A percentile compares a stretch with the other conserved stretches of the same genome.
These are phyloP conservation scores for Diaphora mendica DNA, from an alignment of 2,888 invertebrate species.

Conservation along the genomic window DNA sequence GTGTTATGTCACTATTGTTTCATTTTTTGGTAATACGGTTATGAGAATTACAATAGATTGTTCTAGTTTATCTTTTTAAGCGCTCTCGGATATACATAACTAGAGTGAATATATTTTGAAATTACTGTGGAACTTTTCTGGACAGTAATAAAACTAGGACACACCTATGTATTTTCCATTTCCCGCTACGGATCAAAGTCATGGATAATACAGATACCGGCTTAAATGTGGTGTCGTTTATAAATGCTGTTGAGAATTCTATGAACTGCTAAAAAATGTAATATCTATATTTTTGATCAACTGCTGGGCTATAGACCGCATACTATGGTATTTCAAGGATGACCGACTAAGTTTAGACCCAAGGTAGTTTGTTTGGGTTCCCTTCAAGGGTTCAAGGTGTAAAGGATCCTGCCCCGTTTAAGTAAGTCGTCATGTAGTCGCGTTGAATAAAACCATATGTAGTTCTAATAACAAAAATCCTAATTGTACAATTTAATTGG, in stretches of 20 bases:
- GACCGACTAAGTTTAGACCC: too few relatives aligned
- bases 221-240: not conserved
- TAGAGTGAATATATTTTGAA: not conserved
- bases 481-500: too few relatives aligned
- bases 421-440: too few relatives aligned
- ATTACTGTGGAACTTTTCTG: not conserved
- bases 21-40: constrained; percentile 11
- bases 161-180: not conserved
- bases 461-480: too few relatives aligned
- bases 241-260: not conserved
- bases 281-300: too few relatives aligned
- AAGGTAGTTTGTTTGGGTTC: too few relatives aligned
- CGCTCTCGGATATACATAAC: not conserved
- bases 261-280: too few relatives aligned
- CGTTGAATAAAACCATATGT: too few relatives aligned
- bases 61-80: constrained; percentile 4
- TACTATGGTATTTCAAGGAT: too few relatives aligned
- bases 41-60: constrained; percentile 6
- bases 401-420: too few relatives aligned
- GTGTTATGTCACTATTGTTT: constrained; percentile 8
- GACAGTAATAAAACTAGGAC: not conserved
- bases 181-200: not conserved
- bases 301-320: too few relatives aligned
- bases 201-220: not conserved
- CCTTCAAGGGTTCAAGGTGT: too few relatives aligned